Conservation (phyloP, 2,113 vertebrate genomes). For the Indicator indicator region DNA sequence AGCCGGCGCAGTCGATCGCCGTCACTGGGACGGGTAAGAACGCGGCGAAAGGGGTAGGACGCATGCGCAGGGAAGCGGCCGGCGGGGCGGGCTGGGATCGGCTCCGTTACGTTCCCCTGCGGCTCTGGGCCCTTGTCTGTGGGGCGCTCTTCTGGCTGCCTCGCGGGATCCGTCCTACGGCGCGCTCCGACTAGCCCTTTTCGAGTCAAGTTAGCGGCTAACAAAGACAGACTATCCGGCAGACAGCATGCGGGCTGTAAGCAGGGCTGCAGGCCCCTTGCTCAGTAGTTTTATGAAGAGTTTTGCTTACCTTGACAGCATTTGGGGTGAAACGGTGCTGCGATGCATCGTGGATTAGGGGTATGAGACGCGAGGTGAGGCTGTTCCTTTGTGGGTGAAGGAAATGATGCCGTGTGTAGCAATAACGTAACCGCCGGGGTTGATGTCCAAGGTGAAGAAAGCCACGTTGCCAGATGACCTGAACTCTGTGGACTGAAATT, state of each 20-base stretch:
- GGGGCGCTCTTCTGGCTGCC: too few relatives aligned
- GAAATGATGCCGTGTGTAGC: rapidly evolving
- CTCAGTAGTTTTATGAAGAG: not conserved
- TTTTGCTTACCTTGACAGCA: not conserved
- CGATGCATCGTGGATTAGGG: rapidly evolving
- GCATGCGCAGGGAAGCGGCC: not conserved
- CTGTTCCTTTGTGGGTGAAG: not conserved
- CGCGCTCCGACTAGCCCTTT: too few relatives aligned
- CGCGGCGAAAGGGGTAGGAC: not conserved
- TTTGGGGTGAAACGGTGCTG: not conserved
- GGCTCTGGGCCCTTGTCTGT: too few relatives aligned
- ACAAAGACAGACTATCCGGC: too few relatives aligned
- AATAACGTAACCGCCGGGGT: rapidly evolving
- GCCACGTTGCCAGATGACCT: rapidly evolving
- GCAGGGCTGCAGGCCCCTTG: too few relatives aligned
- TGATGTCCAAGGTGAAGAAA: not conserved
- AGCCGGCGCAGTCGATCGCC: not conserved
- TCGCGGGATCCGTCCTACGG: too few relatives aligned
- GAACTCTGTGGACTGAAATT: rapidly evolving
- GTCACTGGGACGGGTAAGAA: not conserved
- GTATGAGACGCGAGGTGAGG: not conserved
- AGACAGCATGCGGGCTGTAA: rapidly evolving
- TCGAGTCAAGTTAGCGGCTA: rapidly evolving
- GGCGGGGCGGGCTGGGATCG: rapidly evolving
- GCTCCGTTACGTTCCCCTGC: too few relatives aligned